A percentile compares a stretch with the other conserved stretches of the same genome.
Conservation (phyloP, 2,888 invertebrate genomes). For the Digitonthophagus gazella region DNA sequence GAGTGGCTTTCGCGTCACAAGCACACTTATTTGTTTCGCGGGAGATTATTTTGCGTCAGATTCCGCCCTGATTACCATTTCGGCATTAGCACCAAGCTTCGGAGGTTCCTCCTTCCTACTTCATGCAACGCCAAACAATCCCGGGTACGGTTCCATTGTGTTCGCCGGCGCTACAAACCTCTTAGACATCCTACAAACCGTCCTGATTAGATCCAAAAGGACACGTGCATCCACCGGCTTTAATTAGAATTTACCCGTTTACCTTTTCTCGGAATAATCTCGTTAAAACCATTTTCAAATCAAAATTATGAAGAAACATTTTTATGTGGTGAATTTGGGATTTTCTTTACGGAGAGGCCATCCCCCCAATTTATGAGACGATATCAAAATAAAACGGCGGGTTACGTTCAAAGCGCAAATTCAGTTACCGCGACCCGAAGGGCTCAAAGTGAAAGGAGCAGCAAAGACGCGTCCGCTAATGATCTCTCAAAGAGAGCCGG, state of each 20-base stretch:
- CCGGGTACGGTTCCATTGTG: not conserved
- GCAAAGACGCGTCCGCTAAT: not conserved
- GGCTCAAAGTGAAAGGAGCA: not conserved
- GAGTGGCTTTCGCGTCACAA: constrained; percentile 21
- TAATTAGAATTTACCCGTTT: not conserved
- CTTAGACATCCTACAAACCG: not conserved
- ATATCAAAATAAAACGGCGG: not conserved
- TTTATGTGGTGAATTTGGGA: too few relatives aligned
- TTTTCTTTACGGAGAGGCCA: not conserved
- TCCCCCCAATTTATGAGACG: not conserved
- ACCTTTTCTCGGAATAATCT: not conserved
- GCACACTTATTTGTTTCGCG: not conserved
- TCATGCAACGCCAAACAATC: not conserved
- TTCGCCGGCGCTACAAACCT: not conserved
- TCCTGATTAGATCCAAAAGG: not conserved
- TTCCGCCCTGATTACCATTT: not conserved
- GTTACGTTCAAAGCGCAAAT: not conserved
- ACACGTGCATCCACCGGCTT: not conserved
- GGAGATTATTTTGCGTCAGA: not conserved
- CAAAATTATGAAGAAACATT: too few relatives aligned
- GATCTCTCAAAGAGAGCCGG: not conserved
- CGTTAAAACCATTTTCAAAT: too few relatives aligned
- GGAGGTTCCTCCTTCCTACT: not conserved
- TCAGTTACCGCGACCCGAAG: not conserved
- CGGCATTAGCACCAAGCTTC: not conserved